Percentiles rank a stretch among this genome's conserved stretches.
Evolutionary conservation across 2,797 vertebrate species (phyloP).

Genomic region (Gymnoscopelus braueri): DNA sequence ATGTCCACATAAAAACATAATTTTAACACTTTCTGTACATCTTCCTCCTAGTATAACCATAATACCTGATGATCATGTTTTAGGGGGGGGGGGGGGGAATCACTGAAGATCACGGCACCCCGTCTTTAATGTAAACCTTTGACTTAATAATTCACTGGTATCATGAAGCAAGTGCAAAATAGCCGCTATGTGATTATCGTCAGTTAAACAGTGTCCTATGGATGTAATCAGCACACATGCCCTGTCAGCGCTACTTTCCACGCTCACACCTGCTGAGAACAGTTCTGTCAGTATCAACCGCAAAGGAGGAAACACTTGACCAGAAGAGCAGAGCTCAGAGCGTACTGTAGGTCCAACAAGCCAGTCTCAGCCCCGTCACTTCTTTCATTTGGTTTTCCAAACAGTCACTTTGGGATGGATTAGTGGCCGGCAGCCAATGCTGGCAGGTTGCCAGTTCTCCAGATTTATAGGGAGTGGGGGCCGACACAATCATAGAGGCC

Average conservation of each 20-base stretch:
- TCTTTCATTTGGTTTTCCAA: constrained; percentile 22
- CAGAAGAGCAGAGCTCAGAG: constrained; percentile 21
- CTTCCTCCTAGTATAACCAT: too few relatives aligned
- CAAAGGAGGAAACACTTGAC: not conserved
- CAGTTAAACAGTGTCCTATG: not conserved
- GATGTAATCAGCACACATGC: not conserved
- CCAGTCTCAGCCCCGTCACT: not conserved
- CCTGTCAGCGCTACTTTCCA: not conserved
- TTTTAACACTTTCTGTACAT: too few relatives aligned
- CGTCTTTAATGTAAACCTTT: too few relatives aligned
- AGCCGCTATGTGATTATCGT: too few relatives aligned
- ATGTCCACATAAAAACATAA: too few relatives aligned
- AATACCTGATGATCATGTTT: too few relatives aligned
- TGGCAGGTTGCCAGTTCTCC: constrained; percentile 33
- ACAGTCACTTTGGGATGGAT: constrained; percentile 19
- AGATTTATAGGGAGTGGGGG: constrained; percentile 19
- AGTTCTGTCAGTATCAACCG: too few relatives aligned
- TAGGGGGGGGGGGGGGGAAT: too few relatives aligned
- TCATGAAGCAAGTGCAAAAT: too few relatives aligned
- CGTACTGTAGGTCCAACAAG: constrained; percentile 2
- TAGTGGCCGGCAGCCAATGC: constrained; percentile 31
- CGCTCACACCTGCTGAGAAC: not conserved
- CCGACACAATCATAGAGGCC: constrained; percentile 1
- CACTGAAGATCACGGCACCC: too few relatives aligned
- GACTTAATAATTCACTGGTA: too few relatives aligned